Percentiles rank a stretch among this genome's conserved stretches.
phyloP scores from a whole-genome alignment of 2,797 vertebrate genomes.

The Phalloptychus januarius region DNA sequence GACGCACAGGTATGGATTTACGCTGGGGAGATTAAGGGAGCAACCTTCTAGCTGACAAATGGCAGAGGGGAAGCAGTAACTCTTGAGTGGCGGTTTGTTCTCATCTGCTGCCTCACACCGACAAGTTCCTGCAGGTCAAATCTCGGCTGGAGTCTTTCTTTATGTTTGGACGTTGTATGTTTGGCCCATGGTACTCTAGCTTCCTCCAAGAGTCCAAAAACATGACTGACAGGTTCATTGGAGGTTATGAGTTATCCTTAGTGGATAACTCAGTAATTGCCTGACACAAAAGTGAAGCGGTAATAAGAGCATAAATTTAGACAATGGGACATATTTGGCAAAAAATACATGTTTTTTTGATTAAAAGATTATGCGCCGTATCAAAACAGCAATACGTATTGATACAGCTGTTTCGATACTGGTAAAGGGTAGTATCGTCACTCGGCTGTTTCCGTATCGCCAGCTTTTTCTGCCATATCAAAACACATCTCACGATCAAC shows the following conservation, averaged over 20 bases:
- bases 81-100: constrained; percentile 45
- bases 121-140: background rate
- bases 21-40: constrained; percentile 50
- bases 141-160: background rate
- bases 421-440: no score
- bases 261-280: background rate
- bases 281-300: background rate
- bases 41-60: constrained; percentile 39
- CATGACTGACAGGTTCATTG: background rate
- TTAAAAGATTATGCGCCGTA: no score
- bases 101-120: constrained; percentile 8
- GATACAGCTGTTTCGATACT: no score
- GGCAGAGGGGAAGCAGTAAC: constrained; percentile 20
- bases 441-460: no score
- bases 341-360: no score
- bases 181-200: background rate
- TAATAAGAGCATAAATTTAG: no score
- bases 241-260: background rate
- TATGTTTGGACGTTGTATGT: background rate
- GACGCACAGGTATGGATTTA: constrained; percentile 58
- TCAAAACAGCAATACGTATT: no score
- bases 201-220: background rate
- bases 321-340: background rate
- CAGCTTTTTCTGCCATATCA: no score
- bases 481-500: no score